Conservation (phyloP, 64 coral and sea anemone species). For the Pachyseris speciosa region DNA sequence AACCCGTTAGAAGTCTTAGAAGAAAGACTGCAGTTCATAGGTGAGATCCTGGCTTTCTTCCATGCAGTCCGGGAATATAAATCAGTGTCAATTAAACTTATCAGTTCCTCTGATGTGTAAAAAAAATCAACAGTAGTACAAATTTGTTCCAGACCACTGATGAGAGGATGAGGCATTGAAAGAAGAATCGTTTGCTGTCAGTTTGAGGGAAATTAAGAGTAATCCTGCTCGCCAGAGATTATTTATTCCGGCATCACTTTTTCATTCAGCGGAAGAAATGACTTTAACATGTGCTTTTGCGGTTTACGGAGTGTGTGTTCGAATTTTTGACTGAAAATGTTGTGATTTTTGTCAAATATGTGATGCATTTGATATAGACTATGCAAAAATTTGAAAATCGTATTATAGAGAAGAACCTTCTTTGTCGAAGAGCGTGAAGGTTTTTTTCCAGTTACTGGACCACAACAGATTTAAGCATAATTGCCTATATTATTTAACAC, state of each 20-base stretch:
- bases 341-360: too few relatives aligned
- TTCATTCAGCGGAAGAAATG: neutral
- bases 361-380: too few relatives aligned
- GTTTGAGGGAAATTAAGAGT: neutral
- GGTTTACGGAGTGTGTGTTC: too few relatives aligned
- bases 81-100: neutral
- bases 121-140: neutral
- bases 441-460: too few relatives aligned
- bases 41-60: too few relatives aligned
- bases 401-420: too few relatives aligned
- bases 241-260: neutral
- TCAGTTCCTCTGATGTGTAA: neutral
- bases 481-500: conserved; percentile 12
- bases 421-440: too few relatives aligned
- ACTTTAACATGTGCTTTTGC: neutral
- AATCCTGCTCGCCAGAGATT: conserved; percentile 3
- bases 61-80: neutral
- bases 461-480: too few relatives aligned
- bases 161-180: neutral
- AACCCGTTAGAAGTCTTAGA: too few relatives aligned
- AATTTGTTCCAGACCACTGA: neutral
- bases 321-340: too few relatives aligned
- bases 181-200: conserved; percentile 7
- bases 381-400: too few relatives aligned
- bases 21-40: too few relatives aligned